phyloP scores from a whole-genome alignment of 2,113 vertebrate genomes.

The Aviceda subcristata region DNA sequence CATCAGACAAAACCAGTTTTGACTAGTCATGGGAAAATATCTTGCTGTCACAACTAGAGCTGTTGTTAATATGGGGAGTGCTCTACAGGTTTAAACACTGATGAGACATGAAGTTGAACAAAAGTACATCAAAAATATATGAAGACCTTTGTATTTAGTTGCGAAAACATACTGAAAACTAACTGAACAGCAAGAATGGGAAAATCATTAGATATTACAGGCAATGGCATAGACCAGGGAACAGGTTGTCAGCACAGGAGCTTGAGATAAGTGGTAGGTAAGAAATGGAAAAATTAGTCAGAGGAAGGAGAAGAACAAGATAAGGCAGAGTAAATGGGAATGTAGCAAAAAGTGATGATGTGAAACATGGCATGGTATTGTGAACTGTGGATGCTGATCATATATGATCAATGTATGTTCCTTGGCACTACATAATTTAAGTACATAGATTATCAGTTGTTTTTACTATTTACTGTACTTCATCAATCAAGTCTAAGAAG shows the following conservation, averaged over 20 bases:
- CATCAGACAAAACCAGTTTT: not conserved
- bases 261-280: not conserved
- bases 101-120: not conserved
- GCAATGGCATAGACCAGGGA: not conserved
- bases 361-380: not conserved
- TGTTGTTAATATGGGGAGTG: not conserved
- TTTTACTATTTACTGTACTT: not conserved
- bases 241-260: not conserved
- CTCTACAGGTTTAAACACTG: not conserved
- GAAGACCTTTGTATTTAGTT: not conserved
- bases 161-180: not conserved
- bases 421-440: not conserved
- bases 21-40: not conserved
- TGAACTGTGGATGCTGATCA: not conserved
- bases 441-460: not conserved
- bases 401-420: not conserved
- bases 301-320: not conserved
- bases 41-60: not conserved
- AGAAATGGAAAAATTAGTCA: not conserved
- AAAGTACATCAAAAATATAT: not conserved
- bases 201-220: not conserved
- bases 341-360: not conserved
- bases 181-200: not conserved
- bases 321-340: not conserved
- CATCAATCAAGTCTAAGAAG: not conserved